Percentiles rank a stretch among this genome's conserved stretches.
Conservation (phyloP, 2,888 invertebrate genomes). For the Odontomyia ornata region DNA sequence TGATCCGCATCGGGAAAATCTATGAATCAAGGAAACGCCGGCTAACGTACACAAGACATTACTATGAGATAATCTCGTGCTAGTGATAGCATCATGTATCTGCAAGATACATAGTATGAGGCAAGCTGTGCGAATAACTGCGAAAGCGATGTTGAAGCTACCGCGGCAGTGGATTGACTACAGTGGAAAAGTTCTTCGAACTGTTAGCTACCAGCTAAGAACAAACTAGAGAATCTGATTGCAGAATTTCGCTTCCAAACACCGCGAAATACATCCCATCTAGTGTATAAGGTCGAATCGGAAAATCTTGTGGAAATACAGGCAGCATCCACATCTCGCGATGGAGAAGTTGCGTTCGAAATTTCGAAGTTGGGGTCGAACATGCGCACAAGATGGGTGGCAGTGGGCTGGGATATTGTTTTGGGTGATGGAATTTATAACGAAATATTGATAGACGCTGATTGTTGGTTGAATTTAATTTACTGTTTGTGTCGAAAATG, state of each 20-base stretch:
- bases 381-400: constrained; percentile 35
- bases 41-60: neutral
- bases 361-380: constrained; percentile 32
- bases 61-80: constrained; percentile 1
- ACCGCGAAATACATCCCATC: neutral
- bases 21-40: neutral
- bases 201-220: constrained; percentile 6
- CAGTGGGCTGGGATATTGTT: neutral
- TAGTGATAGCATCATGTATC: neutral
- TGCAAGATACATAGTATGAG: neutral
- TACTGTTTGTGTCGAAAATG: neutral
- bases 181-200: neutral
- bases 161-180: constrained; percentile 32
- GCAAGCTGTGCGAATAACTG: neutral
- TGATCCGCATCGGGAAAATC: neutral
- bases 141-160: constrained; percentile 6
- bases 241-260: neutral
- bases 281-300: constrained; percentile 10
- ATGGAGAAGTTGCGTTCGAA: constrained; percentile 14
- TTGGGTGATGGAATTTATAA: neutral
- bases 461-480: neutral
- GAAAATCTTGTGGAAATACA: constrained; percentile 19
- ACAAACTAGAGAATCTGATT: constrained; percentile 12
- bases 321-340: constrained; percentile 37
- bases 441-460: neutral